These are phyloP conservation scores for Gambelia wislizenii DNA, from an alignment of 2,797 vertebrate genomes.

Conservation along the genomic window DNA sequence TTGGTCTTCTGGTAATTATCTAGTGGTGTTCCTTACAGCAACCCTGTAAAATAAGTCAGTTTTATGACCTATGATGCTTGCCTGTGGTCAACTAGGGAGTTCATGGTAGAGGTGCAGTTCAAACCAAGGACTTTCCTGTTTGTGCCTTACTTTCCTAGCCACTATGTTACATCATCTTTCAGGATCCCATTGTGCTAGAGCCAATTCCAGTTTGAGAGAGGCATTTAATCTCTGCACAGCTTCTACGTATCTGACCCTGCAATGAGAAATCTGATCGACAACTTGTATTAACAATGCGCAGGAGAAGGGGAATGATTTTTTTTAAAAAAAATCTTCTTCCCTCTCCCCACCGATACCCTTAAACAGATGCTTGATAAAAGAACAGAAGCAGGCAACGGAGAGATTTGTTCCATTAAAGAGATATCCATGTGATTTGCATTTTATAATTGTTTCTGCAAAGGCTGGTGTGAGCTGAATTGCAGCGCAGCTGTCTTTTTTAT, in stretches of 20 bases:
- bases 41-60: no score
- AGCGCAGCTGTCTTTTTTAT: conserved; percentile 16
- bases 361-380: conserved; percentile 58
- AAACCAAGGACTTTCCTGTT: background rate
- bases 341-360: conserved; percentile 18
- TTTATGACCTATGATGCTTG: background rate
- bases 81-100: background rate
- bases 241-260: conserved; percentile 10
- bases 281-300: conserved; percentile 40
- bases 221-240: no score
- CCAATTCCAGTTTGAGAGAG: background rate
- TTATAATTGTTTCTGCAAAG: conserved; percentile 66
- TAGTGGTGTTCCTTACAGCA: no score
- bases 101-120: background rate
- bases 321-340: background rate
- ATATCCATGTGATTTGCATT: conserved; percentile 60
- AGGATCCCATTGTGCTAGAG: no score
- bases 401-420: conserved; percentile 63
- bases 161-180: no score
- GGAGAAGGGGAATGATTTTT: background rate
- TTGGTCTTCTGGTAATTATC: background rate
- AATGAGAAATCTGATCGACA: conserved; percentile 38
- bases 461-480: conserved; percentile 57
- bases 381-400: conserved; percentile 46
- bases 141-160: background rate